Evolutionary conservation across 2,888 invertebrate genomes (phyloP), one percentile per base, ranked within the genome.

Genomic region (Alloscopus bannaensis): DNA sequence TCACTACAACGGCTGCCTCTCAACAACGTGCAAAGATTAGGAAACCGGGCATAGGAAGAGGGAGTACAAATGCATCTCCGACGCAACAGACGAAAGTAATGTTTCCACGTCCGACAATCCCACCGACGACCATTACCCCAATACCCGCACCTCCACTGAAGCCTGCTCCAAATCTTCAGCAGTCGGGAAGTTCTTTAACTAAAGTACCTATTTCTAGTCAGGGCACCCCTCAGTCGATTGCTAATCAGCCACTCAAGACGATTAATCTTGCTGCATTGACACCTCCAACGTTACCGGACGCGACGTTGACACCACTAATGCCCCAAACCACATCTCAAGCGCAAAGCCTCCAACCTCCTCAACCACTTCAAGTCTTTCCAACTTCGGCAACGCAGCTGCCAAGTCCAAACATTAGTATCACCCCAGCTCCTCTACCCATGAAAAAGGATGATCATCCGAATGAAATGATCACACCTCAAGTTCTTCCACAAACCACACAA

Each of bases 361-460:
- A 84, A 42, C 80, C 80, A 16, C 22, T 84, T 2, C 84, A 82
- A 62, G 76, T 84, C 0, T 83, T 81, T 45, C 77, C 80, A 31
- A 52, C 83, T 11, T 68, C 80, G 3, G 65, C 81, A 18, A 84
- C 86, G 6, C 85, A 85, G 72, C 64, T 86, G 42, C 86, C 86
- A 72, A 84, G 84, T 81, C 86, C 86, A 29, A 82, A 84, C 71
- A 80, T 85, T 47, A 84, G 86, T 13, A 86, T 86, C 36, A 86
- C 86, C 11, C 86, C 86, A 1, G 83, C 85, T 8, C 84, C 82
- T 45, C 83, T 80, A 8, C 86, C 81, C 31, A 55, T 13, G 24
- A 80, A 82, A 52, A 78, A 84, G 52, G 81, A 83, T 8, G 82
- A 81, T 31, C 28, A 62, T 55, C 66, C 66, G 45, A 55, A 55